Percentiles rank a stretch among this genome's conserved stretches.
These are phyloP conservation scores for Centropyge bicolor DNA, from an alignment of 2,797 vertebrate species.

Conservation along the genomic window DNA sequence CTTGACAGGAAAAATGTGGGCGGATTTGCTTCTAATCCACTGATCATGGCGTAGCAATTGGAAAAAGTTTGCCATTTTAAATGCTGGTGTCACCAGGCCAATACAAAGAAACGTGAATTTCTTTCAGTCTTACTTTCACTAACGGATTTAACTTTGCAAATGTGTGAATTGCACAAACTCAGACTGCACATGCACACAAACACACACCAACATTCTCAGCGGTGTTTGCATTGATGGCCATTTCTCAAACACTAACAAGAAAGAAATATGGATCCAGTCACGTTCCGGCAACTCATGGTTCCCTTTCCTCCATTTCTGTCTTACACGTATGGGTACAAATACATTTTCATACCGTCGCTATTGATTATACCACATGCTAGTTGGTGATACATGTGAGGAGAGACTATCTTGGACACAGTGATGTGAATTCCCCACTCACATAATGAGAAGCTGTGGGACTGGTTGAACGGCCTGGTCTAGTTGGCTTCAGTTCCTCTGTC, in stretches of 20 bases:
- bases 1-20: too few relatives aligned
- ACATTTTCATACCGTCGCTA: constrained; percentile 20
- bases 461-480: constrained; percentile 42
- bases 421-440: constrained; percentile 53
- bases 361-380: constrained; percentile 41
- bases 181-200: background rate
- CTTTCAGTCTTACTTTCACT: too few relatives aligned
- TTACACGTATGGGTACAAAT: background rate
- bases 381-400: constrained; percentile 47
- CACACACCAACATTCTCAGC: background rate
- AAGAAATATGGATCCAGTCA: background rate
- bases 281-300: background rate
- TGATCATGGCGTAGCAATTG: too few relatives aligned
- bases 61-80: too few relatives aligned
- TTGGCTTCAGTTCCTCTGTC: constrained; percentile 62
- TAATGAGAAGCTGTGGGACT: constrained; percentile 72
- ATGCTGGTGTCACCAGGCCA: too few relatives aligned
- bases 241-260: constrained; percentile 4
- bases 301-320: background rate
- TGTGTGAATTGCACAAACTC: too few relatives aligned
- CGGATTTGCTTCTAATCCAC: too few relatives aligned
- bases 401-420: constrained; percentile 44
- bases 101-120: too few relatives aligned
- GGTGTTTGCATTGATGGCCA: background rate
- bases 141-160: too few relatives aligned